Base-by-base conservation (phyloP, 2,888 invertebrate species). In the Caenorhabditis angaria region DNA sequence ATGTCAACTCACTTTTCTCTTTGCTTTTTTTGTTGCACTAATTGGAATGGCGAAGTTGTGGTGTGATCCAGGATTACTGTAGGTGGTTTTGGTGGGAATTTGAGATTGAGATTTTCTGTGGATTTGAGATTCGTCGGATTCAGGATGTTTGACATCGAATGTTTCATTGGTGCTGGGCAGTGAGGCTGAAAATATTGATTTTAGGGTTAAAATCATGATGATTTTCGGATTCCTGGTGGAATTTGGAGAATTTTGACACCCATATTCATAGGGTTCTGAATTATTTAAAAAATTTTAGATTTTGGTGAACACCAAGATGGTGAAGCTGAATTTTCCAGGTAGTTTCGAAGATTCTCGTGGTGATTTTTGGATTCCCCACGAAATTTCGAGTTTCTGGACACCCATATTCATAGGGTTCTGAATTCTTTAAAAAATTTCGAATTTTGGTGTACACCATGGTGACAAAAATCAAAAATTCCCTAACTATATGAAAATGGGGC, bases 41-140 rank as follows among this genome's bases (percentile, higher is more conserved):
- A 70, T 59, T 77, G 74, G 73, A 81, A 81, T n/a, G 77, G 68
- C 3, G 78, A 78, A 1, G 61, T 69, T 8, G 60, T 67, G 12
- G 71, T 70, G 70, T 81, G 81, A 35, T 79, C 69, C 10, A 41
- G 14, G 18, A 41, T 2, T 41, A 41, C 32, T 32, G 32, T 32
- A 10, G 5, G 32, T 10, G 32, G 6, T 32, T 32, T 8, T 32
- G 32, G 32, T 32, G 32, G 32, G 32, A 32, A 32, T 32, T 32
- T 32, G 10, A 32, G 10, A 32, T 32, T 8, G 32, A 5, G 32
- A 32, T 5, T 32, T 32, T 32, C 10, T 10, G 32, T 32, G 32
- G n/a, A n/a, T n/a, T n/a, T n/a, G n/a, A n/a, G n/a, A n/a, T n/a
- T n/a, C n/a, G n/a, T n/a, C n/a, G n/a, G n/a, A n/a, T n/a, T n/a